These are phyloP conservation scores for Pseudomyrmex dendroicus DNA, from an alignment of 1,140 invertebrate species.

Conservation along the genomic window DNA sequence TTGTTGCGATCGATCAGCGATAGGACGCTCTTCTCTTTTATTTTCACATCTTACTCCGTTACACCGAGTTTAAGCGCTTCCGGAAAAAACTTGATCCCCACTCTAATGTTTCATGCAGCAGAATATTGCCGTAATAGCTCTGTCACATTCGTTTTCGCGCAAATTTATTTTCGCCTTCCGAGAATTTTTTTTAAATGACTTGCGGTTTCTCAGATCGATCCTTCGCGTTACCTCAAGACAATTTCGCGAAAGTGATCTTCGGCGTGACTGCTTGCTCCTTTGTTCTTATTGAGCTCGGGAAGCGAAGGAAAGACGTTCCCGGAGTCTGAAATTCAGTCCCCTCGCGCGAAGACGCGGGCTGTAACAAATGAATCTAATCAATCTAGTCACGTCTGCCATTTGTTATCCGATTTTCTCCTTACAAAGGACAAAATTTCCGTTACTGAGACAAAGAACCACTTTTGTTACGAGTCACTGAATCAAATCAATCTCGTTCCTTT, in stretches of 20 bases:
- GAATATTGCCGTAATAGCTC: background rate
- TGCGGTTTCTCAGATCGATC: slow-evolving; percentile 32
- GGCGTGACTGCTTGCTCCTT: background rate
- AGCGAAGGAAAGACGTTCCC: background rate
- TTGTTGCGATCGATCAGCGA: slow-evolving; percentile 75
- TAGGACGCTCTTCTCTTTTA: slow-evolving; percentile 40
- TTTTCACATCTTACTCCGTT: background rate
- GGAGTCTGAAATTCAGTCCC: background rate
- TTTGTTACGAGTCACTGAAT: background rate
- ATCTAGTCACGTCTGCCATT: slow-evolving; percentile 16
- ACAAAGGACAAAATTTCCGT: background rate
- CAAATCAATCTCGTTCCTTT: slow-evolving; percentile 3
- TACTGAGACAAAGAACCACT: background rate
- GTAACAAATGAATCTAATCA: slow-evolving; percentile 42
- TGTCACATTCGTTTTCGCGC: slow-evolving; percentile 35
- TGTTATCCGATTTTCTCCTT: slow-evolving; percentile 12
- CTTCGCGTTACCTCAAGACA: slow-evolving; percentile 19
- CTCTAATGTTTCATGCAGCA: background rate
- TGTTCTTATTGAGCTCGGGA: background rate
- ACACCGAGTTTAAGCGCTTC: background rate
- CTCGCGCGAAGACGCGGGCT: background rate
- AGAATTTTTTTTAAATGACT: slow-evolving; percentile 42
- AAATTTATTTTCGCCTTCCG: slow-evolving; percentile 17
- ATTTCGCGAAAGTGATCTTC: slow-evolving; percentile 20
- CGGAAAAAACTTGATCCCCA: no score